Base-by-base conservation (phyloP, 2,113 vertebrate species). In the Hystrix brachyura region DNA sequence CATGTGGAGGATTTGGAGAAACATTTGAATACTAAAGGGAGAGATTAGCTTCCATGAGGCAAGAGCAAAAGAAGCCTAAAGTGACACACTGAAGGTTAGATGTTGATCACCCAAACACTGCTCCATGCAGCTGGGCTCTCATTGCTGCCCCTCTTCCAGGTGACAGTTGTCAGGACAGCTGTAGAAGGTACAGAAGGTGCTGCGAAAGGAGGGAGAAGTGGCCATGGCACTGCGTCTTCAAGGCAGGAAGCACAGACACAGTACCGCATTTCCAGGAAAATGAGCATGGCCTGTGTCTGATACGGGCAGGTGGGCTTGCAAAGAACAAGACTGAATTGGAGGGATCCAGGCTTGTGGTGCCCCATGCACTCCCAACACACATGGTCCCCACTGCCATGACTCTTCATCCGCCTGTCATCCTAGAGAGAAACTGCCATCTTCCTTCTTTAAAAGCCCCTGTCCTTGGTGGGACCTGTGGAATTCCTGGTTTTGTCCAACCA, bases 121-220 rank as follows among this genome's bases (percentile, higher is more conserved):
- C 19, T 57, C 6, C 34, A 0, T 3, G 21, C 5, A 0, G 0
- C 32, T 1, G 0, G 53, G 18, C 3, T 59, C 25, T 34, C 0
- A 0, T 2, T 1, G 1, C 29, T 55, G 14, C 23, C 79, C 5
- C 27, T 76, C 48, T 8, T 83, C 43, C 67, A 25, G 19, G 53
- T 21, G 29, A 17, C 19, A 17, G 32, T 3, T 19, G 11, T 87
- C 27, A 27, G 60, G 48, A 23, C 0, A 0, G 38, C 43, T 38
- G 8, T 46, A 11, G 82, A 32, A 29, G 46, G 10, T 21, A 8
- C 27, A 11, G 21, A 25, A 51, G 14, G 7, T 69, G 7, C 46
- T 62, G 8, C 7, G 5, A 60, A 8, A 46, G 5, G 29, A 80
- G 29, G 13, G 60, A 69, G 11, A 8, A 0, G 27, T 10, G 5